Base-by-base conservation (phyloP, 2,888 invertebrate genomes). In the Chymomyza caudatula region DNA sequence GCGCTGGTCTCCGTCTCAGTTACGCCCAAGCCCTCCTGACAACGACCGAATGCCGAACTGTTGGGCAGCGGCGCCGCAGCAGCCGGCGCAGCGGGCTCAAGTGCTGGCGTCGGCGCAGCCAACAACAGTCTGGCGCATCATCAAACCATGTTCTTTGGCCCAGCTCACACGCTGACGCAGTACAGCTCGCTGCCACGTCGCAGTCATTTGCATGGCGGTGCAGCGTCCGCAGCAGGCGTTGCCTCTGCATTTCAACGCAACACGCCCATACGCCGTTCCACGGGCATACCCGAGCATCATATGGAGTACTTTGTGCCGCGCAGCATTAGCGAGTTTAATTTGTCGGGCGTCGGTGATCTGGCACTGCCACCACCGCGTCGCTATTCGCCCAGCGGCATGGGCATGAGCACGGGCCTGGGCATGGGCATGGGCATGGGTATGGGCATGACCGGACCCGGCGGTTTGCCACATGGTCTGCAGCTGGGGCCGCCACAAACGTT, bases 261-360 rank as follows among this genome's bases (percentile, higher is more conserved):
- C 70, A 92, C 93, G 13, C 94, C 94, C 1, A 92, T 92, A 23
- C 92, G 95, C 19, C 91, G 94, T 54, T 94, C 94, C 22, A 92
- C 92, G 19, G 91, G 92, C 61, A 88, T 89, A 86, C 92, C 92
- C 60, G 94, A 94, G 77, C 93, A 93, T 54, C 92, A 94, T 71
- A 92, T 95, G 65, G 96, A 96, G 88, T 96, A 96, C 89, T 96
- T 96, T 88, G 95, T 96, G 70, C 96, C 96, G 69, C 92, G 96
- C 65, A 95, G 95, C 89, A 92, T 96, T 65, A 96, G 96, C 90
- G 96, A 96, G 88, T 96, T 96, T 86, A 95, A 96, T 88, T 89
- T 96, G 64, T 93, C 94, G 0, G 94, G 95, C 44, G 92, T 94
- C 6, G 92, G 92, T 57, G 93, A 94, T 81, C 90, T 92, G 62